Evolutionary conservation across 2,888 invertebrate species (phyloP).

Genomic region (Euzophera pinguis): DNA sequence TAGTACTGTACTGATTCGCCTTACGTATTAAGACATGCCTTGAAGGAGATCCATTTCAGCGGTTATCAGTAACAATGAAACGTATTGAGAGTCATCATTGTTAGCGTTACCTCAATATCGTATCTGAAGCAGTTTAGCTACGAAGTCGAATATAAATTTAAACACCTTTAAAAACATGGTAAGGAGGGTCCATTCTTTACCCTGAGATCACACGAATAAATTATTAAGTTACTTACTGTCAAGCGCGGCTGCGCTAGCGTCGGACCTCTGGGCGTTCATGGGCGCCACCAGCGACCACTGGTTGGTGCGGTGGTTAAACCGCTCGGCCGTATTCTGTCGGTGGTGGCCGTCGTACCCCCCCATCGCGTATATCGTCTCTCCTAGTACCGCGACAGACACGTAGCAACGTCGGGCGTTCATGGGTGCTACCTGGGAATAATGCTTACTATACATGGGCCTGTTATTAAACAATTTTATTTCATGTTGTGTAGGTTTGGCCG

Average conservation of each 20-base stretch:
- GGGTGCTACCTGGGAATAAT: conserved; percentile 82
- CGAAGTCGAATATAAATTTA: too few species aligned
- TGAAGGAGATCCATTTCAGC: too few species aligned
- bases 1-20: too few species aligned
- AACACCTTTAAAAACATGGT: too few species aligned
- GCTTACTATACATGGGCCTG: background rate
- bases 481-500: too few species aligned
- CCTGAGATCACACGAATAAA: too few species aligned
- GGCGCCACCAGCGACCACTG: conserved; percentile 93
- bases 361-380: conserved; percentile 90
- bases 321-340: conserved; percentile 92
- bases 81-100: too few species aligned
- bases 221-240: conserved; percentile 84
- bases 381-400: conserved; percentile 89
- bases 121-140: too few species aligned
- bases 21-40: too few species aligned
- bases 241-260: conserved; percentile 93
- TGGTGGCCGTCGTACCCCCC: conserved; percentile 93
- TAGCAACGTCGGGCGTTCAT: conserved; percentile 95
- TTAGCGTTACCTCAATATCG: too few species aligned
- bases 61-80: too few species aligned
- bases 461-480: background rate
- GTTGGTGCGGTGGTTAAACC: conserved; percentile 90
- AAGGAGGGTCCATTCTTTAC: too few species aligned
- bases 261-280: conserved; percentile 94